Conservation (phyloP, 2,888 invertebrate genomes). For the Cyclophora punctaria region DNA sequence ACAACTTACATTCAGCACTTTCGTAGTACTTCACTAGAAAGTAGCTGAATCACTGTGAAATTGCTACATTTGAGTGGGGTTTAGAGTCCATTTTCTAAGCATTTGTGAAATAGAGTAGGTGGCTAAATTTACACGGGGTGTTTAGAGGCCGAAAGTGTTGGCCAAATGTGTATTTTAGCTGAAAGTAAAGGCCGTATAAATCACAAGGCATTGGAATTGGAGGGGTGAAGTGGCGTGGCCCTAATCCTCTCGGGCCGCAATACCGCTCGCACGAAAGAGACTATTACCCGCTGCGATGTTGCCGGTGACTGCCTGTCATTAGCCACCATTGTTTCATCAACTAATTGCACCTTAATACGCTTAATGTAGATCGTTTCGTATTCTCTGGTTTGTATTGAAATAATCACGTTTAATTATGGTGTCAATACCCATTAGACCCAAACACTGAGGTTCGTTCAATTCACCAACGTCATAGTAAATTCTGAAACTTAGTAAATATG, state of each 20-base stretch:
- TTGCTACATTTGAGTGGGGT: slow-evolving; percentile 9
- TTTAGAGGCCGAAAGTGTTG: slow-evolving; percentile 5
- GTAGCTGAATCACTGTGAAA: slow-evolving; percentile 17
- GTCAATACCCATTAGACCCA: not conserved
- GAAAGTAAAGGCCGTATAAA: slow-evolving; percentile 22
- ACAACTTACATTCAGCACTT: no score
- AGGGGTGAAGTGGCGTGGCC: slow-evolving; percentile 40
- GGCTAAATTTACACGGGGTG: slow-evolving; percentile 14
- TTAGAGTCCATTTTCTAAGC: slow-evolving; percentile 12
- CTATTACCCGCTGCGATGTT: slow-evolving; percentile 35
- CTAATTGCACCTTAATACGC: slow-evolving; percentile 36
- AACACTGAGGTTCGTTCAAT: no score
- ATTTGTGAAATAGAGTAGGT: slow-evolving; percentile 14
- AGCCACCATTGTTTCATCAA: slow-evolving; percentile 39
- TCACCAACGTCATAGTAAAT: no score
- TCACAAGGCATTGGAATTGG: slow-evolving; percentile 28
- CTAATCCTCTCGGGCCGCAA: slow-evolving; percentile 35
- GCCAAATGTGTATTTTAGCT: slow-evolving; percentile 13
- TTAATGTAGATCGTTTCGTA: slow-evolving; percentile 5
- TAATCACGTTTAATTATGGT: slow-evolving; percentile 3
- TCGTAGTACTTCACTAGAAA: slow-evolving; percentile 4
- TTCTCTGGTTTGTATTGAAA: slow-evolving; percentile 1
- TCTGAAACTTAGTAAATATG: no score
- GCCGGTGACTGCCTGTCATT: slow-evolving; percentile 41
- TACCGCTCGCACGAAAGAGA: slow-evolving; percentile 47